Evolutionary conservation across 2,797 vertebrate species (phyloP), one percentile per base, ranked within the genome.

Genomic region (Spinus pinus): DNA sequence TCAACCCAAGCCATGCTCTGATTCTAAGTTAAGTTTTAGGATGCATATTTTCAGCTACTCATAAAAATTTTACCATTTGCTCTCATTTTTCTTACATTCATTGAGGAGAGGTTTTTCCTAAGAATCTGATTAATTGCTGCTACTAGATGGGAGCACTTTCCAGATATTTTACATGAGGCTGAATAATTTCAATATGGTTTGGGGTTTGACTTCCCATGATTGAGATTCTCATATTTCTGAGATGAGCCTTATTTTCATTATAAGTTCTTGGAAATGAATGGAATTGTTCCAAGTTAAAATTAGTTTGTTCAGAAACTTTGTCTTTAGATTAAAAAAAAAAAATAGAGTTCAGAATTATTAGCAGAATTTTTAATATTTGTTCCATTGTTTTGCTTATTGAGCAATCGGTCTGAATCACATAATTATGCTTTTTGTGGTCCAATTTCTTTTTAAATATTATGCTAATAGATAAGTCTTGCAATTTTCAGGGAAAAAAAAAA

Each of bases 151-250:
- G 21, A 88, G 28, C 22, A 51, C 4, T 73, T 87, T 86, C 27
- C 41, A 65, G 50, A 42, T 79, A 86, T 62, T 93, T 95, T 62
- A 78, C 49, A n/a, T 60, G 42, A 79, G 46, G 24, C 42, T 79
- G 46, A 93, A 88, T 87, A 94, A 83, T 57, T 94, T 91, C 89
- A 86, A 79, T 57, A 71, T 94, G 81, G 47, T 82, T 91, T 81
- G 39, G 14, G 30, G 12, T 54, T 83, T 93, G 83, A 83, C 42
- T 90, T 94, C 71, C 35, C 31, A 4, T 64, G 33, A 25, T 37
- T 2, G 3, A 91, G 37, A 74, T 60, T 84, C 81, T 93, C 23
- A 7, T 80, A 33, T 90, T 92, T 90, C 73, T 6, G 1, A 61
- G 47, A 49, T 1, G 3, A 42, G 31, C 30, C 67, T 83, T 78